These are phyloP conservation scores for Macroramphosus scolopax DNA, from an alignment of 2,797 vertebrate genomes.

Conservation along the genomic window DNA sequence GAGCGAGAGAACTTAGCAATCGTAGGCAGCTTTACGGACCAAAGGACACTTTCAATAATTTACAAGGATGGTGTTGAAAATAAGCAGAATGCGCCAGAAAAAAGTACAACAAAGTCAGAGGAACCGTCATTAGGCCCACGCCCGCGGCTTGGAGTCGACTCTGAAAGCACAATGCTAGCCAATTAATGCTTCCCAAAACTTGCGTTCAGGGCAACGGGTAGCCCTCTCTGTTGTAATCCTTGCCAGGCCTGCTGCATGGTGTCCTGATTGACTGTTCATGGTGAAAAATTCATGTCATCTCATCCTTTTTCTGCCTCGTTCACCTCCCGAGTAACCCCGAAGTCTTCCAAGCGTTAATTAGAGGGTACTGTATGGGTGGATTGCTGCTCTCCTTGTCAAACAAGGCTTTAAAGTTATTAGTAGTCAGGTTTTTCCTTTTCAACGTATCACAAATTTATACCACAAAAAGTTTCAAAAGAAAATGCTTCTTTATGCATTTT, in stretches of 20 bases:
- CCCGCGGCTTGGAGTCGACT: constrained; percentile 39
- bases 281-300: constrained; percentile 61
- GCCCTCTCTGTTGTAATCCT: constrained; percentile 60
- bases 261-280: constrained; percentile 59
- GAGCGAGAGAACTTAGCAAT: constrained; percentile 43
- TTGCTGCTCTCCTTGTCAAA: constrained; percentile 45
- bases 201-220: constrained; percentile 56
- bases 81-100: constrained; percentile 37
- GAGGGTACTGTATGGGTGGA: constrained; percentile 29
- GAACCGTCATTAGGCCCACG: constrained; percentile 57
- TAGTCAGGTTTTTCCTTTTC: no score
- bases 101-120: constrained; percentile 55
- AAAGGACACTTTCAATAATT: constrained; percentile 57
- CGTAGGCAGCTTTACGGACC: constrained; percentile 35
- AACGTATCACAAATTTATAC: no score
- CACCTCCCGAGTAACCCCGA: constrained; percentile 34
- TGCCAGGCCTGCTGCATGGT: constrained; percentile 42
- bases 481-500: no score
- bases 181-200: constrained; percentile 70
- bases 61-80: constrained; percentile 41
- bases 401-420: constrained; percentile 38
- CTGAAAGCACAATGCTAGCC: constrained; percentile 62
- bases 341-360: constrained; percentile 51
- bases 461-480: no score
- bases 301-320: constrained; percentile 41